Base-by-base conservation (phyloP, 2,113 vertebrate species). In the Rhombomys opimus region DNA sequence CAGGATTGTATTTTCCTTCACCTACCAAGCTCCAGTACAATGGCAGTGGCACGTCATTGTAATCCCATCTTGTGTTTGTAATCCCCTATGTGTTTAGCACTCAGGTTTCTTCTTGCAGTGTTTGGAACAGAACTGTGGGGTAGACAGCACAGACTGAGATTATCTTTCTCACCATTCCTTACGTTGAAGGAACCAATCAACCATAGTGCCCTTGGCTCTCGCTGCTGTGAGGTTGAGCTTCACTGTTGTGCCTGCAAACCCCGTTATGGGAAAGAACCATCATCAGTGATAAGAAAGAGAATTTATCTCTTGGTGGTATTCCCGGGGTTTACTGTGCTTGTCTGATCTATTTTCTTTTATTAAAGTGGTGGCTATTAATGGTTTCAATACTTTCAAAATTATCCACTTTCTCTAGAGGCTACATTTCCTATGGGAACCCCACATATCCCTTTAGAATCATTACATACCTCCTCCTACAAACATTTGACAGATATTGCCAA, bases 311-410 rank as follows among this genome's bases (percentile, higher is more conserved):
- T 89, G 67, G 59, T 89, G 59, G 52, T 76, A 70, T 87, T 95
- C 77, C 59, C 85, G 35, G 75, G 57, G 63, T 92, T 78, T 92
- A 91, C 70, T 81, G n/a, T 76, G 57, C 77, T 84, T 85, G 88
- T 80, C 41, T 78, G 50, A 81, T 89, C 73, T 85, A n/a, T 75
- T 89, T 96, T 91, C n/a, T 89, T 95, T 76, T 86, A 68, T 93
- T 81, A 95, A 86, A 70, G 11, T 68, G 70, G 18, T 81, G 50
- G 65, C 9, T 91, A 80, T 86, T 76, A 96, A 92, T 78, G 86
- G 12, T 11, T 54, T 95, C 76, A 86, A 81, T 92, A 13, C 20
- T 82, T 92, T 72, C 75, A 13, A 87, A 92, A 77, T 82, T 89
- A 17, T 6, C 54, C 30, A 76, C 38, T 27, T 89, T 65, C 17